Evolutionary conservation across 2,797 vertebrate genomes (phyloP), one percentile per base, ranked within the genome.

Genomic region (Squalus acanthias): DNA sequence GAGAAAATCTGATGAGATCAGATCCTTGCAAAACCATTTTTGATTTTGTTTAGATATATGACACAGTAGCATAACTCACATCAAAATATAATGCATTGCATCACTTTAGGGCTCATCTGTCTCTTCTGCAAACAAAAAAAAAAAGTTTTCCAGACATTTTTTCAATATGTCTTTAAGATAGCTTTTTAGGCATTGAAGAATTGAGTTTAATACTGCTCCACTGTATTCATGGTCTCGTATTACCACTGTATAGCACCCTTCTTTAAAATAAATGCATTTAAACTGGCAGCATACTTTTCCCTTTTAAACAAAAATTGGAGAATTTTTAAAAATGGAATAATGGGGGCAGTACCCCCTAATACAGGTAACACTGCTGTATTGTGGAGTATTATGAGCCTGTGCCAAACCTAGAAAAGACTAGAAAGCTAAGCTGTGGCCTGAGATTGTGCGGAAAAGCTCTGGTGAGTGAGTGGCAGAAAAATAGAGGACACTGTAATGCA

Each of bases 91-190:
- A 39, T 26, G 8, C 46, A 72, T 70, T 95, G 39, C 69, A 53
- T 53, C 67, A n/a, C 89, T 12, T 69, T 39, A 26, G 69, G 22
- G 10, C 69, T 95, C 69, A 33, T 95, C 26, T 74, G 39, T 74
- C 70, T 95, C 50, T 76, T 76, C 60, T 92, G 3, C 70, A 76
- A 95, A 76, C 50, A 76, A 95, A 76, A 69, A 76, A 76, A 69
- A n/a, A 69, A 46, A 10, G n/a, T 72, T 57, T 76, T 74, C 46
- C 7, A 95, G 72, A 72, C 50, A 60, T 26, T 7, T 95, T 95
- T 74, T 72, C 46, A 95, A 17, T 46, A 50, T 95, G 67, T 70
- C 12, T 95, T 70, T 92, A 39, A 65, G 60, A 65, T 65, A 72
- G 2, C 13, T 33, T 57, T 76, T 76, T 76, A 57, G 93, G 24